Base-by-base conservation (phyloP, 2,888 invertebrate genomes). In the Polietes domitor region DNA sequence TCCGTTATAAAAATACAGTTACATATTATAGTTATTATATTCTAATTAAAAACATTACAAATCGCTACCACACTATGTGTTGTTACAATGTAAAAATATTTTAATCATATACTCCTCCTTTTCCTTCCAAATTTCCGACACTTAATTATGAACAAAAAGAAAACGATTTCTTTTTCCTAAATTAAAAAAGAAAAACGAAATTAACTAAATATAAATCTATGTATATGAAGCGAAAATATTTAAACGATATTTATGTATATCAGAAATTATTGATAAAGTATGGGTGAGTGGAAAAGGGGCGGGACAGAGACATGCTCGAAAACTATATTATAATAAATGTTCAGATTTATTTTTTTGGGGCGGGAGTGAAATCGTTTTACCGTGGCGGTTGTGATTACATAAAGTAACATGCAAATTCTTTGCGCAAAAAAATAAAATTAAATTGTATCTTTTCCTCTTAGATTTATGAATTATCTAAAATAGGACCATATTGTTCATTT, bases 381-480 rank as follows among this genome's bases (percentile, higher is more conserved):
- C 68, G 37, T 37, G 15, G 21, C 26, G 68, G 24, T 41, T 73
- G 37, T 15, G 19, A 41, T 41, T 73, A 58, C 32, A 73, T 73
- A 15, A 41, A 41, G 26, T 37, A 53, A 32, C 28, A 37, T 24
- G 43, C 26, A 21, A 28, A 72, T 71, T 72, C 28, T 17, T 53
- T 28, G 21, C 47, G 26, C 19, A 53, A 15, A 50, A 21, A 17
- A 41, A 50, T 28, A 5, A 26, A 41, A 24, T 61, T 28, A 21
- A 68, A n/a, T n/a, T n/a, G 19, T 47, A 19, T 19, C 12, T 70
- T 58, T 17, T 21, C 41, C 37, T 72, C 32, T 21, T 41, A 32
- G 7, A 50, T 72, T 89, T 90, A 90, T 86, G 90, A 87, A 85
- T 88, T 87, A 80, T 88, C 89, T 86, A 89, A 87, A 85, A 88